Percentiles rank a stretch among this genome's conserved stretches.
Conservation (phyloP, 35 echinoderm and acorn worm species). For the Diadema setosum region DNA sequence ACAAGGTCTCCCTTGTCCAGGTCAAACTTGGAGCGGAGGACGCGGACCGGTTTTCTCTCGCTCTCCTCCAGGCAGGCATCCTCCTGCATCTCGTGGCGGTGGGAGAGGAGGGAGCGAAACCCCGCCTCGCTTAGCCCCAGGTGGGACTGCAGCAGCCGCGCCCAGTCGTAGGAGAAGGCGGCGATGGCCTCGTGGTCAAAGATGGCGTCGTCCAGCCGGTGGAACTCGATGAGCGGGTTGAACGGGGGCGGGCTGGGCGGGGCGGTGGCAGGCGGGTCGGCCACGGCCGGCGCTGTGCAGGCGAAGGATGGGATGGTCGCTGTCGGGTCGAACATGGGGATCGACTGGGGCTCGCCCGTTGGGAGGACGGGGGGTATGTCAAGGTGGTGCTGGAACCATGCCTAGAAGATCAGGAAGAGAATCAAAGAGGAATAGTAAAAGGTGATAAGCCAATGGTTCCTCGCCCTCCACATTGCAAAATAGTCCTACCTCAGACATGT, state of each 20-base stretch:
- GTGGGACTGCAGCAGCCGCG: conserved; percentile 57
- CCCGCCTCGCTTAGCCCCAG: conserved; percentile 79
- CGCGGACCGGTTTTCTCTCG: conserved; percentile 72
- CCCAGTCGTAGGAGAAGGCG: conserved; percentile 61
- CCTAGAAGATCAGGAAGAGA: conserved; percentile 17
- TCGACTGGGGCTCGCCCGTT: background rate
- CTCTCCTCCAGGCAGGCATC: conserved; percentile 73
- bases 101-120: conserved; percentile 78
- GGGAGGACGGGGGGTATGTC: conserved; percentile 72
- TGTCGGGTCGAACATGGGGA: background rate
- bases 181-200: conserved; percentile 51
- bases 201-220: conserved; percentile 23
- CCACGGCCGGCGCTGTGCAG: background rate
- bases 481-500: no score
- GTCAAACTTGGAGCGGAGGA: conserved; percentile 69
- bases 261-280: background rate
- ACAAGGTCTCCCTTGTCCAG: conserved; percentile 81
- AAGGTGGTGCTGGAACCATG: conserved; percentile 73
- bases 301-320: background rate
- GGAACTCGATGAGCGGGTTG: conserved; percentile 53
- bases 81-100: conserved; percentile 95
- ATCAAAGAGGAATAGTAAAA: no score
- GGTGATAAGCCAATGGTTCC: no score
- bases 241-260: background rate
- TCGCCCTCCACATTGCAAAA: no score